Percentiles rank a stretch among this genome's conserved stretches.
Conservation (phyloP, 2,797 vertebrate species). For the Chelon auratus region DNA sequence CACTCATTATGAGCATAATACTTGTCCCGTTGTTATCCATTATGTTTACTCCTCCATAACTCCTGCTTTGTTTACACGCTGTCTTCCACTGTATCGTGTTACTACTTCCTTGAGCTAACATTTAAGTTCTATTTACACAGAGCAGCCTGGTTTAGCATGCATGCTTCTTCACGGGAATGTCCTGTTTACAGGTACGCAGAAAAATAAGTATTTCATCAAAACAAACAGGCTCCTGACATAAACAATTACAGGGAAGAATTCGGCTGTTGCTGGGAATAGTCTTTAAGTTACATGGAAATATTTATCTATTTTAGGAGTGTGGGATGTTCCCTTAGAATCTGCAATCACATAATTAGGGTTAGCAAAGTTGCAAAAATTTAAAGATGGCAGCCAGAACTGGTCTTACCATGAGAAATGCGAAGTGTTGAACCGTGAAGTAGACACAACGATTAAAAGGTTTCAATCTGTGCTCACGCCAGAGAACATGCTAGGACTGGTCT, state of each 20-base stretch:
- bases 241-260: constrained; percentile 10
- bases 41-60: not conserved
- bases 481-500: constrained; percentile 2
- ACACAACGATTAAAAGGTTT: constrained; percentile 1
- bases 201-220: constrained; percentile 21
- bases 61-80: not conserved
- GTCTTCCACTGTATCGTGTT: constrained; percentile 1
- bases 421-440: not conserved
- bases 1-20: too few species aligned
- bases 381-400: not conserved
- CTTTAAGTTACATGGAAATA: not conserved
- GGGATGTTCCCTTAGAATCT: not conserved
- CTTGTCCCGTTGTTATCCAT: not conserved
- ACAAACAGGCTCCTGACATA: constrained; percentile 13
- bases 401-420: not conserved
- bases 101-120: constrained; percentile 5
- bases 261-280: not conserved
- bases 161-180: constrained; percentile 38
- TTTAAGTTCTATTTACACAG: constrained; percentile 21
- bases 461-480: constrained; percentile 1
- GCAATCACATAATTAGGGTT: constrained; percentile 1
- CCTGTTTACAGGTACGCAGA: constrained; percentile 55
- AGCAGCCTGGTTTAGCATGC: not conserved
- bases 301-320: not conserved
- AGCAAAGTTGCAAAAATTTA: not conserved